phyloP scores from a whole-genome alignment of 2,113 vertebrate species.

The Salvelinus fontinalis region DNA sequence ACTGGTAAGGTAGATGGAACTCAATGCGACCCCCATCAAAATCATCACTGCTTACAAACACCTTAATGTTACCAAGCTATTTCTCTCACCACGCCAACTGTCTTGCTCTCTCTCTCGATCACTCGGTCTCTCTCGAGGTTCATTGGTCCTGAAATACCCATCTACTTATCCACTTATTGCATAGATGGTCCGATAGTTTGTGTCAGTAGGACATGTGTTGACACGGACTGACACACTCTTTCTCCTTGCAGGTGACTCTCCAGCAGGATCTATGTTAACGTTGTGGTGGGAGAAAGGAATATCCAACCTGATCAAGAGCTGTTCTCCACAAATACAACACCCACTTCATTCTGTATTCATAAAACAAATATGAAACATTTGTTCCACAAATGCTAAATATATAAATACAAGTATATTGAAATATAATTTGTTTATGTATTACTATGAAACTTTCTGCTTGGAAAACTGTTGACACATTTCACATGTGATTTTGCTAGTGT shows the following conservation, averaged over 20 bases:
- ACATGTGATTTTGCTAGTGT: neutral
- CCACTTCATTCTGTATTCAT: conserved; percentile 22
- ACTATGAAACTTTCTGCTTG: neutral
- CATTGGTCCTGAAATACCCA: neutral
- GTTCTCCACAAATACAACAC: neutral
- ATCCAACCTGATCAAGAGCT: neutral
- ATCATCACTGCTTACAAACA: conserved; percentile 1
- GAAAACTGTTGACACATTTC: neutral
- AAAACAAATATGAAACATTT: conserved; percentile 1
- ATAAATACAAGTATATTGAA: neutral
- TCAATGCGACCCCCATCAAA: neutral
- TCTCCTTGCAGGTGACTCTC: neutral
- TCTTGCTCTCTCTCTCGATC: neutral
- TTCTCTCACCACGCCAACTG: conserved; percentile 7
- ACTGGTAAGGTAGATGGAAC: neutral
- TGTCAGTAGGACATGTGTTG: neutral
- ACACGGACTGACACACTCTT: neutral
- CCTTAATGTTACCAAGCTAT: neutral
- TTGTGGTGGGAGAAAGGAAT: neutral
- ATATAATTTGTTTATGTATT: neutral
- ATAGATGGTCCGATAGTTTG: neutral
- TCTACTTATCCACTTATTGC: neutral
- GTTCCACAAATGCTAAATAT: conserved; percentile 7
- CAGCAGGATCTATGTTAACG: neutral
- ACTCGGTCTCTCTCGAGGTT: neutral